phyloP scores from a whole-genome alignment of 2,113 vertebrate species.

The Solenodon paradoxus region DNA sequence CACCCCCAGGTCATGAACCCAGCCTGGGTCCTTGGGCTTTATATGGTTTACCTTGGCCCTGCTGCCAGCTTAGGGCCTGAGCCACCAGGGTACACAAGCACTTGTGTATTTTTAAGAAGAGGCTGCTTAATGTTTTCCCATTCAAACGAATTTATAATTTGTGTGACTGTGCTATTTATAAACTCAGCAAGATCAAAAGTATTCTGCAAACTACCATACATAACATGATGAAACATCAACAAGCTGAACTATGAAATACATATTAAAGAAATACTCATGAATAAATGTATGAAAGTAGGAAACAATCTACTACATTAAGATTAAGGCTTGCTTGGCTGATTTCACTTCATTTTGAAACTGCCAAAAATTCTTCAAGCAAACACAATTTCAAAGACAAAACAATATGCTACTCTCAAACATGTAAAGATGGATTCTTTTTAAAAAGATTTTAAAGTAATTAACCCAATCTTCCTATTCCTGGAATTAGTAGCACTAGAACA shows the following conservation, averaged over 20 bases:
- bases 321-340: neutral
- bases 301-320: neutral
- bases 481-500: conserved; percentile 21
- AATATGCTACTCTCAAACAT: neutral
- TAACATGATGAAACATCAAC: neutral
- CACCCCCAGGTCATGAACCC: too few species aligned
- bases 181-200: conserved; percentile 1
- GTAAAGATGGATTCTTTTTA: neutral
- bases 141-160: conserved; percentile 15
- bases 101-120: conserved; percentile 25
- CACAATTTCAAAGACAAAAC: conserved; percentile 6
- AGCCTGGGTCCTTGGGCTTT: too few species aligned
- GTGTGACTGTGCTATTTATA: neutral
- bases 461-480: neutral
- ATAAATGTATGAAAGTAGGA: conserved; percentile 10
- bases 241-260: neutral
- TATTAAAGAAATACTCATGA: conserved; percentile 20
- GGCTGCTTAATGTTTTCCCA: conserved; percentile 11
- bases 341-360: conserved; percentile 42
- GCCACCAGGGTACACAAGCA: too few species aligned
- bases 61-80: too few species aligned
- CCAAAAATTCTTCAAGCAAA: neutral
- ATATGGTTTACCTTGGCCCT: too few species aligned
- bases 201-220: neutral
- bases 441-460: neutral